phyloP scores from a whole-genome alignment of 1,140 invertebrate genomes.

The Hypothenemus hampei region DNA sequence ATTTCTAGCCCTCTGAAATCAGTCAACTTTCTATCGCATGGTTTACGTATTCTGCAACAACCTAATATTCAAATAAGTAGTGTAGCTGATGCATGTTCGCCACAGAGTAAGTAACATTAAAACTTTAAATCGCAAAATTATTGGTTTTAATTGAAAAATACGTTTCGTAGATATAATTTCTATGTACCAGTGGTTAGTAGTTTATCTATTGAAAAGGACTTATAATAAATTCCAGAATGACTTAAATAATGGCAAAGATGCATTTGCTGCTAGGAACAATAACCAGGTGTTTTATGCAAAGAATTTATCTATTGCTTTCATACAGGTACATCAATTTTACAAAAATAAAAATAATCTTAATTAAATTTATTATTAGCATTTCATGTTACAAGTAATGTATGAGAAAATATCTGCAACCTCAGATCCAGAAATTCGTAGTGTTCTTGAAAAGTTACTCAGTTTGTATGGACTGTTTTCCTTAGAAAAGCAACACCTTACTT shows the following conservation, averaged over 20 bases:
- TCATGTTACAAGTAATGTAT: slow-evolving; percentile 56
- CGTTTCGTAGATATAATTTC: slow-evolving; percentile 63
- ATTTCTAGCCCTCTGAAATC: slow-evolving; percentile 57
- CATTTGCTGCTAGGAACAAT: slow-evolving; percentile 72
- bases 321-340: slow-evolving; percentile 52
- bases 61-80: slow-evolving; percentile 48
- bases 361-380: slow-evolving; percentile 50
- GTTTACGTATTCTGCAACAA: slow-evolving; percentile 49
- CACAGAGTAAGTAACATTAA: slow-evolving; percentile 54
- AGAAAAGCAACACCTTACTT: slow-evolving; percentile 66
- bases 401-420: slow-evolving; percentile 51
- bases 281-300: slow-evolving; percentile 77
- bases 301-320: slow-evolving; percentile 71
- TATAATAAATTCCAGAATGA: slow-evolving; percentile 57
- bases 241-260: slow-evolving; percentile 53
- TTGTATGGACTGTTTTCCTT: slow-evolving; percentile 68
- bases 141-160: slow-evolving; percentile 24
- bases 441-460: slow-evolving; percentile 61
- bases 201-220: slow-evolving; percentile 69
- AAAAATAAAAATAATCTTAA: not conserved
- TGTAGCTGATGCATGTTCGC: slow-evolving; percentile 48
- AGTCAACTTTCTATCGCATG: slow-evolving; percentile 57
- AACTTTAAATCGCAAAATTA: slow-evolving; percentile 16
- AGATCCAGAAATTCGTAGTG: slow-evolving; percentile 47
- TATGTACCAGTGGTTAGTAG: slow-evolving; percentile 79